Percentiles rank a stretch among this genome's conserved stretches.
Evolutionary conservation across 2,113 vertebrate genomes (phyloP).

Genomic region (Ammodytes dubius): DNA sequence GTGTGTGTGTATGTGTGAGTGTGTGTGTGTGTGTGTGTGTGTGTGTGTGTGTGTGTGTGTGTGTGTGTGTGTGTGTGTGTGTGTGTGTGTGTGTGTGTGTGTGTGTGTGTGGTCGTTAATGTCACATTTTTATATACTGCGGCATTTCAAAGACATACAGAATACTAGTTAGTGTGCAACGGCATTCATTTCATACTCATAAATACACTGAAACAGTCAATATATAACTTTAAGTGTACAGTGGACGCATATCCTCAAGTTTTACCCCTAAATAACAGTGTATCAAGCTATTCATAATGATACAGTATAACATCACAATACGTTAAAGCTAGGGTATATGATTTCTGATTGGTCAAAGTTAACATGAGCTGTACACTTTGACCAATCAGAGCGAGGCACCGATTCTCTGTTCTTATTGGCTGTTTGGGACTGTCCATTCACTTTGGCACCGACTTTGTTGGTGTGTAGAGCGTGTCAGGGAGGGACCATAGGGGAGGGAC

Average conservation of each 20-base stretch:
- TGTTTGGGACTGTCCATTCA: too few species aligned
- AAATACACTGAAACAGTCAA: not conserved
- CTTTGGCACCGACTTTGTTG: too few species aligned
- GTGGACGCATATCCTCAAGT: not conserved
- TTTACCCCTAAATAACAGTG: not conserved
- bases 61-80: too few species aligned
- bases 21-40: not conserved
- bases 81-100: too few species aligned
- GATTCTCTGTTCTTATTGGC: too few species aligned
- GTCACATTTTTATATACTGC: constrained; percentile 18
- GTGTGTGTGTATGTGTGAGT: too few species aligned
- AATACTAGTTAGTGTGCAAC: not conserved
- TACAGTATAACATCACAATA: not conserved
- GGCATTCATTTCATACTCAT: not conserved
- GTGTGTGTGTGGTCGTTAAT: constrained; percentile 11
- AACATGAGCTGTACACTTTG: too few species aligned
- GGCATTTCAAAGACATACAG: not conserved
- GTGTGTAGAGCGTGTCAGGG: too few species aligned
- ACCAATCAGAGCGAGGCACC: too few species aligned
- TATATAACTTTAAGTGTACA: not conserved
- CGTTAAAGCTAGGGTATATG: too few species aligned
- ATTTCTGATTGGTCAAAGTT: too few species aligned
- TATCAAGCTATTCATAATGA: not conserved
- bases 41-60: not conserved
- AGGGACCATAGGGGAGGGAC: too few species aligned